Conservation (phyloP, 2,888 invertebrate species). For the Tetanocera ferruginea region DNA sequence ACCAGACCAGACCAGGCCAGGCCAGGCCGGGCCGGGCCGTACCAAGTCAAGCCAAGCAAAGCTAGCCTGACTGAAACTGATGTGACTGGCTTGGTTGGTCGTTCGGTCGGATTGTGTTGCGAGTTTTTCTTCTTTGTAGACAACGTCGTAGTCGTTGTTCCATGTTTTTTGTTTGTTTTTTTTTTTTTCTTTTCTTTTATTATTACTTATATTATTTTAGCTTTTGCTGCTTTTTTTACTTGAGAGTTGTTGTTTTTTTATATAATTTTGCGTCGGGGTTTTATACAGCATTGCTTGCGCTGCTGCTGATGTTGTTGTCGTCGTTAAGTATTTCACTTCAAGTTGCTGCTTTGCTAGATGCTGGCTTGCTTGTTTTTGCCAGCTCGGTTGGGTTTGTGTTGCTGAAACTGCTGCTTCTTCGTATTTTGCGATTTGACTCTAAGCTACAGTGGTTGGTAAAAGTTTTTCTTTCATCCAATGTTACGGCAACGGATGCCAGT, state of each 20-base stretch:
- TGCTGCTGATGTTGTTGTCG: constrained; percentile 16
- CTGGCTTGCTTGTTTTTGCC: constrained; percentile 2
- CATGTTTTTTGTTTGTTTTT: constrained; percentile 27
- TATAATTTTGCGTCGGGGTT: constrained; percentile 21
- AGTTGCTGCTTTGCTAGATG: constrained; percentile 17
- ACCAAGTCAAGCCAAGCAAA: not conserved
- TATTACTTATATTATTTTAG: constrained; percentile 42
- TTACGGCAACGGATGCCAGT: constrained; percentile 32
- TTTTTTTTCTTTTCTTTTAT: constrained; percentile 32
- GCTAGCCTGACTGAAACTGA: constrained; percentile 26
- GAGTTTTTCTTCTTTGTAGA: constrained; percentile 8
- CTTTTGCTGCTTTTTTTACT: constrained; percentile 37
- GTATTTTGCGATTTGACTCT: constrained; percentile 39
- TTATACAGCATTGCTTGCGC: constrained; percentile 1
- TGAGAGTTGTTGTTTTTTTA: constrained; percentile 32
- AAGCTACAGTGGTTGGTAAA: constrained; percentile 34
- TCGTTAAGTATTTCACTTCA: constrained; percentile 37
- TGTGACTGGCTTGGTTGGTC: constrained; percentile 21
- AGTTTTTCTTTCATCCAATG: constrained; percentile 39
- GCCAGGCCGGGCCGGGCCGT: not conserved
- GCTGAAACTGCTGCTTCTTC: not conserved
- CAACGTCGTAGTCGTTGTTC: constrained; percentile 1
- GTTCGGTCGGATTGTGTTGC: constrained; percentile 6
- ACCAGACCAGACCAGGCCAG: not conserved
- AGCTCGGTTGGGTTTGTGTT: constrained; percentile 10